Base-by-base conservation (phyloP, 2,113 vertebrate species). In the Serilophus lunatus region DNA sequence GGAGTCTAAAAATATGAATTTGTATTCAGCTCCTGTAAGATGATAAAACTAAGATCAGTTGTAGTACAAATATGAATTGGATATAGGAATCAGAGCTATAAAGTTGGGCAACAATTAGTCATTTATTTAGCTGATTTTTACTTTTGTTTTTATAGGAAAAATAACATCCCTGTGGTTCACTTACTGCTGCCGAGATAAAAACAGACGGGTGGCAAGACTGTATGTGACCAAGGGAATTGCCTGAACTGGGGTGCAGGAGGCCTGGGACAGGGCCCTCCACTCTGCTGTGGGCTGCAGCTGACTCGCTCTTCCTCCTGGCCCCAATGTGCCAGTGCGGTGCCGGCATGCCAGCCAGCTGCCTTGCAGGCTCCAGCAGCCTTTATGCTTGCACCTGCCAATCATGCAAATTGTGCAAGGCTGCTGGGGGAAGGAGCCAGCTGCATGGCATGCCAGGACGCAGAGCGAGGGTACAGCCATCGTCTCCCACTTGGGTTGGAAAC, bases 311-410 rank as follows among this genome's bases (percentile, higher is more conserved):
- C 90, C 88, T 87, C 83, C 66, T 69, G 78, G 50, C 74, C 80
- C 33, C 6, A 7, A 47, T 40, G 80, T 25, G 90, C 92, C 72
- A 88, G 78, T 92, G 83, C 69, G 92, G 78, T 92, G 83, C 75
- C 1, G 38, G 78, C 86, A 94, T 95, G 90, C 94, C 92, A 94
- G 93, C 92, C 95, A 95, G 96, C 96, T 96, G 90, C 94, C 88
- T 96, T 11, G 35, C 54, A 92, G 95, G 60, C 86, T 92, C 68
- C 47, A 0, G 86, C 56, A 93, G 88, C 23, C 80, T 93, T 96
- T 95, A 85, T 95, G 74, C 61, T 85, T 66, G 86, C 94, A 96
- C 91, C 97, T 96, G 96, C 91, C 95, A 94, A 85, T 87, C 86
- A 47, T 7, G 60, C 81, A 85, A 80, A 60, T 22, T 86, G 92